Base-by-base conservation (phyloP, 1,140 invertebrate genomes). In the Theocolax elegans region DNA sequence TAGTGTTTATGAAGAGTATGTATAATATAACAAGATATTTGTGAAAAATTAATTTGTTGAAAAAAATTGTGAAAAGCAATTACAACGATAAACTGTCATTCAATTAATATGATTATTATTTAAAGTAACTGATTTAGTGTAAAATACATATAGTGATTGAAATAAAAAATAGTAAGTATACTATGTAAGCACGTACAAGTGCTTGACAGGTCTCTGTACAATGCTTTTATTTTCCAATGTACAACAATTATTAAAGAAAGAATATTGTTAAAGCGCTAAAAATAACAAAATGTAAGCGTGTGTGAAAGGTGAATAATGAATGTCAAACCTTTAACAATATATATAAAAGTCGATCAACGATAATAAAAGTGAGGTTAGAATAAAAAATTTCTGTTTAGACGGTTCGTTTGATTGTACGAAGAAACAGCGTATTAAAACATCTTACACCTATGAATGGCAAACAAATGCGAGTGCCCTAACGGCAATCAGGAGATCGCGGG, bases 291-390 rank as follows among this genome's bases (percentile, higher is more conserved):
- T n/a, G n/a, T n/a, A n/a, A n/a, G n/a, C n/a, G n/a, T n/a, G n/a
- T n/a, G n/a, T n/a, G n/a, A n/a, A n/a, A n/a, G n/a, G n/a, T n/a
- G n/a, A 0, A 60, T 21, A 78, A 77, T 71, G 65, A 65, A 77
- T 19, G 75, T 72, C 62, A 74, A 77, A 71, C 74, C 66, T 75
- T 71, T 21, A 64, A 44, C 31, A 58, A 23, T 40, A 58, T n/a
- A n/a, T n/a, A n/a, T n/a, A n/a, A n/a, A 40, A 17, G 35, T 17
- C 40, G 25, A 44, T 60, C 73, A 66, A 77, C 40, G 58, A 48
- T 42, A 59, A 27, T 48, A 17, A 48, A n/a, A n/a, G n/a, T n/a
- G 60, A 73, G 72, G 62, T 74, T 74, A 73, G 48, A 70, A 70
- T 73, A 53, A 23, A 46, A 53, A 63, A 27, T 40, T 31, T 58